Conservation (phyloP, 1,140 invertebrate genomes). For the Palaemon carinicauda region DNA sequence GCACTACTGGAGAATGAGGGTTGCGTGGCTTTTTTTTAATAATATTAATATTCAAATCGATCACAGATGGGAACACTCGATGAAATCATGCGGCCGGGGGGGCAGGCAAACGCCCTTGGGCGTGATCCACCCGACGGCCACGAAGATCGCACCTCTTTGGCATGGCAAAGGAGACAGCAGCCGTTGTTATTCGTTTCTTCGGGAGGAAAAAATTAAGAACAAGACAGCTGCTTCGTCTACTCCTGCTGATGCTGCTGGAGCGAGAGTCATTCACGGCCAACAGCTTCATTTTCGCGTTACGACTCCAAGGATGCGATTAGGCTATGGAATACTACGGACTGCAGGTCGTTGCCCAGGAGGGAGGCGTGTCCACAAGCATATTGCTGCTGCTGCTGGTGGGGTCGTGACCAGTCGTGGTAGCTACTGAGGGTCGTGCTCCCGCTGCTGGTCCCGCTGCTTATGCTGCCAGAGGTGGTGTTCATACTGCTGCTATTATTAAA, state of each 20-base stretch:
- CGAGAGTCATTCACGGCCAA: slow-evolving; percentile 10
- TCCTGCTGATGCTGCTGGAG: slow-evolving; percentile 8
- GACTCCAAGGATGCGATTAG: slow-evolving; percentile 76
- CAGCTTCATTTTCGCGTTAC: slow-evolving; percentile 64
- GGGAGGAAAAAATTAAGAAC: background rate
- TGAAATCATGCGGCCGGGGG: slow-evolving; percentile 39
- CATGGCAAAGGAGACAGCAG: slow-evolving; percentile 44
- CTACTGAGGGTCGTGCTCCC: slow-evolving; percentile 24
- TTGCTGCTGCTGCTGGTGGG: slow-evolving; percentile 53
- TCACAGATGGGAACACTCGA: slow-evolving; percentile 54
- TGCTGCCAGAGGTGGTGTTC: slow-evolving; percentile 13
- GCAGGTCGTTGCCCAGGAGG: slow-evolving; percentile 73
- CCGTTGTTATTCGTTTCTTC: too few species aligned
- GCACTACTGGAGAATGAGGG: slow-evolving; percentile 46
- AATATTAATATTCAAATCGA: background rate
- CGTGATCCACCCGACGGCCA: slow-evolving; percentile 12
- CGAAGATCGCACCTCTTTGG: slow-evolving; percentile 55
- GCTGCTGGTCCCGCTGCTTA: background rate
- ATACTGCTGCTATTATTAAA: background rate
- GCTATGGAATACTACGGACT: slow-evolving; percentile 75
- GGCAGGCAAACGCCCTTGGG: background rate
- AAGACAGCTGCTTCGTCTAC: slow-evolving; percentile 5
- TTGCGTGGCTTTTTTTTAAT: slow-evolving; percentile 29
- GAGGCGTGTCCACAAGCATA: slow-evolving; percentile 74
- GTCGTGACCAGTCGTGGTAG: slow-evolving; percentile 51